Evolutionary conservation across 37 sponge, comb jelly and placozoan species (phyloP), one percentile per base, ranked within the genome.

Genomic region (Crambe crambe): DNA sequence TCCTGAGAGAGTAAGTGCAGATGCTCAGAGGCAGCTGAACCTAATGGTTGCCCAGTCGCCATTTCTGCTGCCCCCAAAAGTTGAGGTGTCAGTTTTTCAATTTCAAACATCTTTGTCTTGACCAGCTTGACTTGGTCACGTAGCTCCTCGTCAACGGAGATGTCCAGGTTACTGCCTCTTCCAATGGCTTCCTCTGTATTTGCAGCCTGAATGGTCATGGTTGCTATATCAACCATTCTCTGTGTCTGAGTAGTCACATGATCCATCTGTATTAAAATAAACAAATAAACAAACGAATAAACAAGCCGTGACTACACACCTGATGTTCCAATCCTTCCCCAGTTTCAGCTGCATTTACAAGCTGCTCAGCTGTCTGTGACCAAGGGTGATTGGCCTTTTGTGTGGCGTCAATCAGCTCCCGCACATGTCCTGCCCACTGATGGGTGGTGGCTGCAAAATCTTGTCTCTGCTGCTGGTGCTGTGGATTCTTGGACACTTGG

Each of bases 371-470:
- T 44, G 79, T 77, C 79, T 32, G 76, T 9, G 91, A 87, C 92
- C 92, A 92, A 12, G 92, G 92, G 15, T 64, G 79, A 77, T 79
- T 84, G 30, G 85, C 85, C 42, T 76, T 44, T 63, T 87, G 88
- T 35, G 82, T 75, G 29, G 88, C 88, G 36, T 87, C 77, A 22
- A 87, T 56, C 3, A 87, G 72, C 70, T 69, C 58, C 17, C 77
- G 54, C 1, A 87, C 82, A 62, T 81, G 82, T n/a, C 88, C 88
- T 30, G 82, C 82, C 82, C 82, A 87, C 72, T 81, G 70, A 42
- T 76, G 77, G 12, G 74, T 70, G 60, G 29, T 67, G 32, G 35
- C 51, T 6, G 75, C 39, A 18, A 87, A 69, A 29, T 72, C 80
- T 38, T 70, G 9, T 12, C 35, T 41, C 31, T 64, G 68, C 41